Conservation (phyloP, 2,113 vertebrate genomes). For the Pterophyllum scalare region DNA sequence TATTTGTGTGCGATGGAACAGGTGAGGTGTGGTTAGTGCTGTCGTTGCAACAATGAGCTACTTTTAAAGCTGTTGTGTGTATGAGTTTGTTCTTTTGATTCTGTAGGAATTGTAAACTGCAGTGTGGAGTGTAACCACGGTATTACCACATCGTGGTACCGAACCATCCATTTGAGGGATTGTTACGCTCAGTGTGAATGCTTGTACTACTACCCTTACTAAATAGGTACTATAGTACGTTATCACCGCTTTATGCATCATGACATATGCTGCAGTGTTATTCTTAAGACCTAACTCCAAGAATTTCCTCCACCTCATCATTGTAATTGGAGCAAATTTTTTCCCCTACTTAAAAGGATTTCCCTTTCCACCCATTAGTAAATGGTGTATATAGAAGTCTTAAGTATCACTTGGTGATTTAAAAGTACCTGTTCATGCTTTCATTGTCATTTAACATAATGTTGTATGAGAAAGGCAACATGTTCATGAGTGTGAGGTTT, state of each 20-base stretch:
- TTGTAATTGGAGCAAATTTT: neutral
- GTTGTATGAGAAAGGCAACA: no score
- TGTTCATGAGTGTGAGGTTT: no score
- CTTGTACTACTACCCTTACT: no score
- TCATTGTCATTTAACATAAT: no score
- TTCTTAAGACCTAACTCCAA: neutral
- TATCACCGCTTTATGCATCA: neutral
- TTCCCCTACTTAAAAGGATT: neutral
- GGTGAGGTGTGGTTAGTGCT: conserved; percentile 18
- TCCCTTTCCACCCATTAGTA: neutral
- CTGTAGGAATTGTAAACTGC: neutral
- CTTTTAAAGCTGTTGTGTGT: neutral
- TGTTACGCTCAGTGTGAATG: no score
- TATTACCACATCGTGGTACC: neutral
- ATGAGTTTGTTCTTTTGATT: neutral
- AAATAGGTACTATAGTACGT: neutral
- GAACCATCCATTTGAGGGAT: neutral
- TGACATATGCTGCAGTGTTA: neutral
- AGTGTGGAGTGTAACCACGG: neutral
- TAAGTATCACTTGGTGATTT: neutral
- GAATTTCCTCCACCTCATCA: neutral
- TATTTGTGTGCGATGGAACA: conserved; percentile 18
- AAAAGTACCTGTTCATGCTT: neutral
- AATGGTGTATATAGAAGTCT: neutral
- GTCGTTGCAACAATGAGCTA: neutral